These are phyloP conservation scores for Apis dorsata DNA, from an alignment of 1,140 invertebrate species.

Conservation along the genomic window DNA sequence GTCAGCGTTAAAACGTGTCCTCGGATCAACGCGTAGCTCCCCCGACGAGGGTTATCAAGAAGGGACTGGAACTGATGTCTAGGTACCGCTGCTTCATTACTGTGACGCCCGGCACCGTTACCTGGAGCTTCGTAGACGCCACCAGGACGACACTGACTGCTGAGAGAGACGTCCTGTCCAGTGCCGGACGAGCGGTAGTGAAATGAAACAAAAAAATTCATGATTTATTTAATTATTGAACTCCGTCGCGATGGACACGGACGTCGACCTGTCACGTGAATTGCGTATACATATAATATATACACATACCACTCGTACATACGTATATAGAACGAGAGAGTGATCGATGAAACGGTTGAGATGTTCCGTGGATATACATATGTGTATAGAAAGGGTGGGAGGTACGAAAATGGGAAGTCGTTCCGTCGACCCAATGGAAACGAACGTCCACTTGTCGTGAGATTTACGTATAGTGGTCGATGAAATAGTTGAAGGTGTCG, in stretches of 20 bases:
- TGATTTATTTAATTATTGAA: constrained; percentile 20
- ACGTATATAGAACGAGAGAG: constrained; percentile 4
- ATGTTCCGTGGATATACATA: constrained; percentile 5
- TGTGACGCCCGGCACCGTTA: constrained; percentile 73
- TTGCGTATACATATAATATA: constrained; percentile 28
- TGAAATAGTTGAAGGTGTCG: constrained; percentile 42
- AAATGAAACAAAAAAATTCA: constrained; percentile 31
- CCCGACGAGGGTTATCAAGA: constrained; percentile 95
- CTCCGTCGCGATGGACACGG: constrained; percentile 15
- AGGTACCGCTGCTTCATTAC: constrained; percentile 79
- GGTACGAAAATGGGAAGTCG: constrained; percentile 32
- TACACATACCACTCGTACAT: constrained; percentile 17
- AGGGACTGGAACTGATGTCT: constrained; percentile 94
- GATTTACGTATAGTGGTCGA: constrained; percentile 47
- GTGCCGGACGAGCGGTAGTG: constrained; percentile 71
- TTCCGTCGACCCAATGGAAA: constrained; percentile 19
- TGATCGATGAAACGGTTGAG: constrained; percentile 39
- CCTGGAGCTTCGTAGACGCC: constrained; percentile 71
- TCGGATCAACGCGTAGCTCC: constrained; percentile 88
- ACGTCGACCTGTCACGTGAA: constrained; percentile 35
- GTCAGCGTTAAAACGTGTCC: constrained; percentile 88
- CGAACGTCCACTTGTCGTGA: constrained; percentile 40
- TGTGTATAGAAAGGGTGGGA: not conserved
- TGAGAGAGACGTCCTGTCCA: constrained; percentile 61
- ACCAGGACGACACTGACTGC: constrained; percentile 70